Base-by-base conservation (phyloP, 2,797 vertebrate genomes). In the Scolopax bukidnonensis region DNA sequence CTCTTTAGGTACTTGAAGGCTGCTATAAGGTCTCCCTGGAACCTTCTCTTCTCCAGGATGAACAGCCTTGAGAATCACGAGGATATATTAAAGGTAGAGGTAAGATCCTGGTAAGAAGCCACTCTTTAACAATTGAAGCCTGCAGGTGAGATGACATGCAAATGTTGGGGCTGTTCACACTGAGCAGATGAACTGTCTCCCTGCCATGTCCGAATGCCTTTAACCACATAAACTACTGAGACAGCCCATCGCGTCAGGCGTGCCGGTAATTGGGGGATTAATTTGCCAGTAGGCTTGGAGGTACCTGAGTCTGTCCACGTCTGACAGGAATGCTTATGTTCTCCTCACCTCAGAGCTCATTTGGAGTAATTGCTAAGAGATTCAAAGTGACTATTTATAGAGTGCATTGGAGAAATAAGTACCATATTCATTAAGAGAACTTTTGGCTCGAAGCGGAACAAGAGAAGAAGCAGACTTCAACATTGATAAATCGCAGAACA, bases 381-480 rank as follows among this genome's bases (percentile, higher is more conserved):
- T 47, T 76, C 60, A 11, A 13, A 75, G 73, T 23, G 79, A 20
- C 56, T 89, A 19, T 84, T 93, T 80, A 40, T 13, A 27, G 61
- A 45, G 32, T 8, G 45, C 71, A 56, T 23, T 32, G 75, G 67
- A 92, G 89, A 85, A 81, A 73, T 23, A 16, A 64, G 33, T 47
- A 6, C 76, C 50, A 16, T 70, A 27, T 59, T 86, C 87, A 60
- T 89, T 30, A 70, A n/a, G 50, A 57, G 73, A 14, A 63, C 19
- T 43, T 81, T 25, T 81, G 85, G 80, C 92, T 80, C 76, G 86
- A 27, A 87, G 57, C 53, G 81, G 75, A 38, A 20, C 43, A 73
- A 91, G 61, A 63, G 69, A 47, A 90, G 91, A 69, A 88, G 73
- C 75, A 75, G 93, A 30, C 73, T 41, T 94, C 68, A 32, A 11